phyloP scores from a whole-genome alignment of 2,888 invertebrate genomes.

The Tiliacea aurago region DNA sequence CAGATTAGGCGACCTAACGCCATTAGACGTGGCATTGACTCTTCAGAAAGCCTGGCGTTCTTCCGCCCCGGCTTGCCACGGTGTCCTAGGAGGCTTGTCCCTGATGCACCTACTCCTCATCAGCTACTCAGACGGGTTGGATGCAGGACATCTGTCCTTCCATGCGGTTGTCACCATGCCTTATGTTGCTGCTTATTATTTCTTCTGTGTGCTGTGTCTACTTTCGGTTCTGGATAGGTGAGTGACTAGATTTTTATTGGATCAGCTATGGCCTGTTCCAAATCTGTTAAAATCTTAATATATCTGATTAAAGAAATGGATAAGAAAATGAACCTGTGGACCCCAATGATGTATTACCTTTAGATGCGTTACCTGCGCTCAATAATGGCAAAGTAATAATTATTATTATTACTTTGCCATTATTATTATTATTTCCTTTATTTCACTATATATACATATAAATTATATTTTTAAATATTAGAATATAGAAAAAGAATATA shows the following conservation, averaged over 20 bases:
- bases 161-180: slow-evolving; percentile 88
- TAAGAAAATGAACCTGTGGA: too few relatives aligned
- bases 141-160: slow-evolving; percentile 86
- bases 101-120: slow-evolving; percentile 91
- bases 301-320: too few relatives aligned
- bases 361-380: too few relatives aligned
- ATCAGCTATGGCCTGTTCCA: too few relatives aligned
- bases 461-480: too few relatives aligned
- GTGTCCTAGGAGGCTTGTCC: slow-evolving; percentile 90
- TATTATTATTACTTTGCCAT: too few relatives aligned
- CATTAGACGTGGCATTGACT: slow-evolving; percentile 89
- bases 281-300: too few relatives aligned
- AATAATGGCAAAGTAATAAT: too few relatives aligned
- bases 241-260: slow-evolving; percentile 51
- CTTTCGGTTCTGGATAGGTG: slow-evolving; percentile 91
- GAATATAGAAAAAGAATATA: too few relatives aligned
- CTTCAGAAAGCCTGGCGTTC: slow-evolving; percentile 88
- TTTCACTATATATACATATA: too few relatives aligned
- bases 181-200: slow-evolving; percentile 89
- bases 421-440: too few relatives aligned
- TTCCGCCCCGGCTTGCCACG: slow-evolving; percentile 90
- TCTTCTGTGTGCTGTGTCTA: slow-evolving; percentile 90
- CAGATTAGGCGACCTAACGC: slow-evolving; percentile 86
- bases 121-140: slow-evolving; percentile 87
- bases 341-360: too few relatives aligned